Conservation (phyloP, 2,113 vertebrate species). For the Solea solea region DNA sequence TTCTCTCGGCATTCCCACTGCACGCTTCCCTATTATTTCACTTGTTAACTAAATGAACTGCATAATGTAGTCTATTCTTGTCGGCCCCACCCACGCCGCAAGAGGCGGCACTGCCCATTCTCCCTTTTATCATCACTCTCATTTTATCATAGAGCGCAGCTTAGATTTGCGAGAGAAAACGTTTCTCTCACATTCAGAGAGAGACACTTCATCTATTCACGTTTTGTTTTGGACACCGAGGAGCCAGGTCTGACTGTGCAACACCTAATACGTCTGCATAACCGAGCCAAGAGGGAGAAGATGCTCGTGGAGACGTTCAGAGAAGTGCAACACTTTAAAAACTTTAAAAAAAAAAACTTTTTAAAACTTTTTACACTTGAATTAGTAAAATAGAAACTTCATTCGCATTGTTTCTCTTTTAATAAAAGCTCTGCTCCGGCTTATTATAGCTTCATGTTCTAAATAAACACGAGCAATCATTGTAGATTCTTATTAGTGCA, state of each 20-base stretch:
- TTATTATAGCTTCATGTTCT: too few relatives aligned
- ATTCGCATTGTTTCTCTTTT: neutral
- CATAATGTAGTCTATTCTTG: constrained; percentile 99
- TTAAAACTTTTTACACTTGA: too few relatives aligned
- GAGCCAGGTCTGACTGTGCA: neutral
- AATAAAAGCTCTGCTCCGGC: neutral
- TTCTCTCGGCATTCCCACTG: constrained; percentile 98
- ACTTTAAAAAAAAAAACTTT: too few relatives aligned
- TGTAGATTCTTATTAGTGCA: too few relatives aligned
- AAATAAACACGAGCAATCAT: too few relatives aligned
- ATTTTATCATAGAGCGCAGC: constrained; percentile 72
- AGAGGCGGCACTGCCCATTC: constrained; percentile 88
- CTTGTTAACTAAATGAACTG: constrained; percentile 99
- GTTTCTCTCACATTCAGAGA: constrained; percentile 54
- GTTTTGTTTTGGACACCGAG: constrained; percentile 34
- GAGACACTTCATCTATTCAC: constrained; percentile 40
- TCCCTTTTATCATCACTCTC: constrained; percentile 89
- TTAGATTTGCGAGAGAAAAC: constrained; percentile 61
- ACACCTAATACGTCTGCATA: neutral
- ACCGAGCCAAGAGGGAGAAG: neutral
- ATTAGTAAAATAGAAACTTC: too few relatives aligned
- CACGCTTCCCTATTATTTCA: constrained; percentile 99
- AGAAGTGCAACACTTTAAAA: too few relatives aligned
- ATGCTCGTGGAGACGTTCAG: neutral
- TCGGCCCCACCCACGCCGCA: constrained; percentile 98